phyloP scores from a whole-genome alignment of 2,888 invertebrate species.

The Tanaodytes sp. region DNA sequence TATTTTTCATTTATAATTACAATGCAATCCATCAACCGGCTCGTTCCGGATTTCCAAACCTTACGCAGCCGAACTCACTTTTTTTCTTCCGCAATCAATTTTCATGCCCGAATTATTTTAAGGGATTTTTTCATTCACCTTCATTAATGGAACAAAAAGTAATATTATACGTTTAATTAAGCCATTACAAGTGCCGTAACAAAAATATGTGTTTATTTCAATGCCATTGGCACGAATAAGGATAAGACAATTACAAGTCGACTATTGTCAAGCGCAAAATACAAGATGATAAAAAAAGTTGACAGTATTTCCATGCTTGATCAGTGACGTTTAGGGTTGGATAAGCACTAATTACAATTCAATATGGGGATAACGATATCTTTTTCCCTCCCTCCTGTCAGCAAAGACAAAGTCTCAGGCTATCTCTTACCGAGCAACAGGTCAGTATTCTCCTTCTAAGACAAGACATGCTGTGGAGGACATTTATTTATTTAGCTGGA shows the following conservation, averaged over 20 bases:
- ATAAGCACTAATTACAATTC: slow-evolving; percentile 49
- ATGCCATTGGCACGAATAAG: neutral
- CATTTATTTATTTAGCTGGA: slow-evolving; percentile 65
- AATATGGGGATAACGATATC: slow-evolving; percentile 54
- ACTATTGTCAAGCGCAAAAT: neutral
- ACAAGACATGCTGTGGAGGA: slow-evolving; percentile 58
- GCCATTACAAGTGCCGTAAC: slow-evolving; percentile 6
- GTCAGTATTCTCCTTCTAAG: slow-evolving; percentile 57
- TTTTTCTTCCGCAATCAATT: too few species aligned
- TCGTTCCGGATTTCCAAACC: too few species aligned
- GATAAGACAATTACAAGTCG: slow-evolving; percentile 8
- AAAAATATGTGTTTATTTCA: neutral
- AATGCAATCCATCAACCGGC: too few species aligned
- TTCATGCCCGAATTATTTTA: too few species aligned
- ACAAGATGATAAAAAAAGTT: slow-evolving; percentile 17
- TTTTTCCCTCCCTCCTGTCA: slow-evolving; percentile 50
- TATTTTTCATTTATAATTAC: too few species aligned
- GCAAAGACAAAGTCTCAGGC: slow-evolving; percentile 58
- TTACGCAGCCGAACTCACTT: too few species aligned
- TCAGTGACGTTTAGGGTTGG: slow-evolving; percentile 51
- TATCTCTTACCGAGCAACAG: slow-evolving; percentile 63
- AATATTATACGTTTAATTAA: slow-evolving; percentile 14
- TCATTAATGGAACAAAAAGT: too few species aligned
- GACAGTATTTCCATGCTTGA: slow-evolving; percentile 28
- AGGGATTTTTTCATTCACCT: too few species aligned